Evolutionary conservation across 2,113 vertebrate genomes (phyloP).

Genomic region (Hydrochoerus hydrochaeris): DNA sequence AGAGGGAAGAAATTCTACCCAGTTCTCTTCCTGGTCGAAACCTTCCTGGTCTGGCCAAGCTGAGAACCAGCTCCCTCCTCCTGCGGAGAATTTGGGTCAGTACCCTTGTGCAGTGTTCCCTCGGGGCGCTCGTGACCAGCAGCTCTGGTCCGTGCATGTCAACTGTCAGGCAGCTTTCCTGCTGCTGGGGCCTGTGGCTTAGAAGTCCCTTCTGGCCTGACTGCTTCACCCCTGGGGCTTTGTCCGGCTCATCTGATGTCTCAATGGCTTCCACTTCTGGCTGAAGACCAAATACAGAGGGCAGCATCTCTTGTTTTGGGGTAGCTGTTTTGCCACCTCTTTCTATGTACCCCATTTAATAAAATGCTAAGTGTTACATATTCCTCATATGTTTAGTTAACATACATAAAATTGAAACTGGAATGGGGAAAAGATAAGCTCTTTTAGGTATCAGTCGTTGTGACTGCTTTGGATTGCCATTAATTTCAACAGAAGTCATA

Average conservation of each 20-base stretch:
- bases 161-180: not conserved
- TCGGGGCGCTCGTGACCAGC: fast-evolving
- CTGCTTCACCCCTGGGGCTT: not conserved
- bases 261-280: not conserved
- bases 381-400: not conserved
- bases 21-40: not conserved
- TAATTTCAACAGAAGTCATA: not conserved
- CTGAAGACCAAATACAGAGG: not conserved
- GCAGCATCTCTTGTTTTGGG: not conserved
- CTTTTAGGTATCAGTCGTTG: not conserved
- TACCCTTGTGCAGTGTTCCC: not conserved
- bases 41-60: not conserved
- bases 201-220: not conserved
- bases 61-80: not conserved
- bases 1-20: not conserved
- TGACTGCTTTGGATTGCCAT: not conserved
- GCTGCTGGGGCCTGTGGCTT: not conserved
- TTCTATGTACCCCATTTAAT: not conserved
- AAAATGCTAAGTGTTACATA: not conserved
- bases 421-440: not conserved
- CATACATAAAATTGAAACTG: not conserved
- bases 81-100: not conserved
- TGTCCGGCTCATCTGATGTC: not conserved
- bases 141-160: not conserved
- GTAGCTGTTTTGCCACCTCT: not conserved